These are phyloP conservation scores for Saturnia pavonia DNA, from an alignment of 2,888 invertebrate genomes.

Conservation along the genomic window DNA sequence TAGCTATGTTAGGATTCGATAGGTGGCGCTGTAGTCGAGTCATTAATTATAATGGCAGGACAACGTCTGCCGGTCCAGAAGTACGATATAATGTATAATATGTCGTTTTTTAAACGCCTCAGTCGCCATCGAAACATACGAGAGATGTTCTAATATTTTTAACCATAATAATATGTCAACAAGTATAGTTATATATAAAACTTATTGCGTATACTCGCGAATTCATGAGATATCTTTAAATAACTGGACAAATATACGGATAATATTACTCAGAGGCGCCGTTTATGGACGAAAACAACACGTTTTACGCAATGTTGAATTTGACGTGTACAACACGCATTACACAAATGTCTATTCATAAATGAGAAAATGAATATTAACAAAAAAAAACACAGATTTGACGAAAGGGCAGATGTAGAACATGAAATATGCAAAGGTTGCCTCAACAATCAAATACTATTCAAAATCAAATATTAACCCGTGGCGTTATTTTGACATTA, in stretches of 20 bases:
- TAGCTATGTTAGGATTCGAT: too few relatives aligned
- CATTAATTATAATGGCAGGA: too few relatives aligned
- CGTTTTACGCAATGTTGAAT: background rate
- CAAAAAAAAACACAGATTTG: too few relatives aligned
- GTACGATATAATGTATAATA: background rate
- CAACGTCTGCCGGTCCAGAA: too few relatives aligned
- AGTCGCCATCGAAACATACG: background rate
- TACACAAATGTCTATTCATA: background rate
- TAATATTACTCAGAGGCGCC: background rate
- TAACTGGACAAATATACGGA: background rate
- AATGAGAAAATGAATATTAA: background rate
- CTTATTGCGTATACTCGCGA: slow-evolving; percentile 6
- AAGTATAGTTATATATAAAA: background rate
- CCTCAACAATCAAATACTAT: too few relatives aligned
- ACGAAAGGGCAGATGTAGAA: too few relatives aligned
- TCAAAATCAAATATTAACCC: too few relatives aligned
- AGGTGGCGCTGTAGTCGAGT: too few relatives aligned
- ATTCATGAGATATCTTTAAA: background rate
- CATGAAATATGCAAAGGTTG: too few relatives aligned
- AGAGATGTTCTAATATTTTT: background rate
- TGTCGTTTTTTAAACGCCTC: background rate
- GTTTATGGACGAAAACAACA: background rate
- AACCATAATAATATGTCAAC: background rate
- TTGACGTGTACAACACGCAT: background rate
- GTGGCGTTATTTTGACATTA: too few relatives aligned